phyloP scores from a whole-genome alignment of 2,113 vertebrate species.

The Copsychus sechellarum region DNA sequence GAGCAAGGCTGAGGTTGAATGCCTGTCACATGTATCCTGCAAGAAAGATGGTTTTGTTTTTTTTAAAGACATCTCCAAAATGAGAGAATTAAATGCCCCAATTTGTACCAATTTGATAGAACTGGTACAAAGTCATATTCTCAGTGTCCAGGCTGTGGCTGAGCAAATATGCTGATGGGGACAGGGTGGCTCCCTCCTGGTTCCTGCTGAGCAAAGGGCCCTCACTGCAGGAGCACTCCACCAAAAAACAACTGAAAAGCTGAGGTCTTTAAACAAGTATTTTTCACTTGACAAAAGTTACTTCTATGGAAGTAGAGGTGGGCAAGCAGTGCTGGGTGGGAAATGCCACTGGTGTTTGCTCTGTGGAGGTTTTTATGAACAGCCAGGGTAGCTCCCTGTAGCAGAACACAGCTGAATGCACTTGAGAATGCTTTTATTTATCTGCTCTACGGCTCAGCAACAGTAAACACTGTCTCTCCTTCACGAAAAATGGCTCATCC shows the following conservation, averaged over 20 bases:
- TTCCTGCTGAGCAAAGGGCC: not conserved
- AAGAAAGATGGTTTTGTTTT: not conserved
- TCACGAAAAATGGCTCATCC: not conserved
- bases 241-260: not conserved
- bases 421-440: not conserved
- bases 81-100: not conserved
- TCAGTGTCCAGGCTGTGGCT: not conserved
- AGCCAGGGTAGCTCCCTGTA: not conserved
- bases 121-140: fast-evolving
- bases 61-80: not conserved
- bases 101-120: not conserved
- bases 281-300: not conserved
- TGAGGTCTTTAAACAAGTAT: not conserved
- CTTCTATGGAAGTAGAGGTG: not conserved
- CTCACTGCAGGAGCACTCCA: not conserved
- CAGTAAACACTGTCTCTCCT: not conserved
- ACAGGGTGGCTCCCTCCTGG: not conserved
- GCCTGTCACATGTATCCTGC: not conserved
- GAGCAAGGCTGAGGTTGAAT: not conserved
- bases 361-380: not conserved
- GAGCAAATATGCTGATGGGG: not conserved
- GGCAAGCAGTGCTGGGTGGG: not conserved
- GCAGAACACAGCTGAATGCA: not conserved
- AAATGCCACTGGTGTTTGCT: fast-evolving
- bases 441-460: not conserved